Evolutionary conservation across 92 coral and sea anemone genomes (phyloP), one percentile per base, ranked within the genome.

Genomic region (Nematostella vectensis): DNA sequence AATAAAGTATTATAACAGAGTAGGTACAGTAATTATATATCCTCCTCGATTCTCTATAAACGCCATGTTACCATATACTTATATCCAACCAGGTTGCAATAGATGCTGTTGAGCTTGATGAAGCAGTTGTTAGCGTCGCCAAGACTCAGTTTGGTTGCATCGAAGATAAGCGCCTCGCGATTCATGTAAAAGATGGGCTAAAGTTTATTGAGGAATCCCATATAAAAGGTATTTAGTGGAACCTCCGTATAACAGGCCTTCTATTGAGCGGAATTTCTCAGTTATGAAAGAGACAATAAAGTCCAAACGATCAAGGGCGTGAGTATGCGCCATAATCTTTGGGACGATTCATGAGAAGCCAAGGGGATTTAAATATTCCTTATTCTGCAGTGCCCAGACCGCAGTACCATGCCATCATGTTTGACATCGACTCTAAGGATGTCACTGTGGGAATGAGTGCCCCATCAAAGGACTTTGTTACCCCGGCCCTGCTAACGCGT

Each of bases 391-490:
- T 9, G 51, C 51, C 9, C 9, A 45, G 23, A 19, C 4, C 11
- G 18, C 9, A 10, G 12, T 89, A 85, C 58, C 81, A 89, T 38
- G 66, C 81, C 37, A 76, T 89, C 52, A 70, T 89, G 39, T 80
- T 89, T 54, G 96, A 89, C 58, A 75, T 80, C 43, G 94, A 86
- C 51, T 58, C 79, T 17, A 85, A 86, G 48, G 86, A 86, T 48
- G 48, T 56, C 16, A 50, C 71, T 36, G 70, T 57, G 15, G 87
- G 83, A 9, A 45, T 86, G 67, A 74, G 79, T 50, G 55, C 86
- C 27, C 96, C 95, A 0, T 94, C 96, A 2, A 45, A 70, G 40
- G 69, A 50, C 15, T 85, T 85, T 59, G 54, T 89, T 23, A 85
- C 70, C 42, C 64, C 19, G 49, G 58, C 31, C 29, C 62, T 72